Evolutionary conservation across 2,888 invertebrate genomes (phyloP).

Genomic region (Epinotia ramella): DNA sequence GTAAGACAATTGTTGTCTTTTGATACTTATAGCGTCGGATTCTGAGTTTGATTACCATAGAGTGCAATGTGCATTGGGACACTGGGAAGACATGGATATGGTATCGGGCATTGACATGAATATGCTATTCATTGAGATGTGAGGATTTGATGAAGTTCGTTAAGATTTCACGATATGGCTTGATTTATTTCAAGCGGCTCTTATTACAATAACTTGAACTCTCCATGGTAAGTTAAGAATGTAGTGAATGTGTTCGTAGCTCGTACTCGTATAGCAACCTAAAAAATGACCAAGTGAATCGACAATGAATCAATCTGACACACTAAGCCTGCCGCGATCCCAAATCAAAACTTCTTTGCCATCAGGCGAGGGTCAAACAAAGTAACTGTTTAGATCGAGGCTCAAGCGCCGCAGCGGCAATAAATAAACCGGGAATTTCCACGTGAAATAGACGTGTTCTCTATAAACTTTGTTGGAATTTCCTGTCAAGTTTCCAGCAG

Average conservation of each 20-base stretch:
- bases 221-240: background rate
- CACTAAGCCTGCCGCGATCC: conserved; percentile 28
- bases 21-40: too few species aligned
- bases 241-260: too few species aligned
- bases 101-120: background rate
- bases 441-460: conserved; percentile 49
- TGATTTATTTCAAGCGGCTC: background rate
- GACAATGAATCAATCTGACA: conserved; percentile 39
- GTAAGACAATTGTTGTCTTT: too few species aligned
- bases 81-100: too few species aligned
- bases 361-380: conserved; percentile 47
- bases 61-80: too few species aligned
- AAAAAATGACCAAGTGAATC: background rate
- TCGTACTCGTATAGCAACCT: too few species aligned
- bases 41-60: too few species aligned
- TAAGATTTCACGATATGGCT: too few species aligned
- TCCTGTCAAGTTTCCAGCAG: conserved; percentile 51
- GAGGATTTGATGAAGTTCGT: too few species aligned
- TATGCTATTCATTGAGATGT: too few species aligned
- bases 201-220: background rate
- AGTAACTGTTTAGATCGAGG: conserved; percentile 58
- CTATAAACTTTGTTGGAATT: conserved; percentile 53
- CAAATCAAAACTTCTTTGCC: conserved; percentile 49
- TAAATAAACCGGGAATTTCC: conserved; percentile 60
- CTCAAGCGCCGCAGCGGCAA: conserved; percentile 54